phyloP scores from a whole-genome alignment of 2,888 invertebrate species.

The Slavum lentiscoides region DNA sequence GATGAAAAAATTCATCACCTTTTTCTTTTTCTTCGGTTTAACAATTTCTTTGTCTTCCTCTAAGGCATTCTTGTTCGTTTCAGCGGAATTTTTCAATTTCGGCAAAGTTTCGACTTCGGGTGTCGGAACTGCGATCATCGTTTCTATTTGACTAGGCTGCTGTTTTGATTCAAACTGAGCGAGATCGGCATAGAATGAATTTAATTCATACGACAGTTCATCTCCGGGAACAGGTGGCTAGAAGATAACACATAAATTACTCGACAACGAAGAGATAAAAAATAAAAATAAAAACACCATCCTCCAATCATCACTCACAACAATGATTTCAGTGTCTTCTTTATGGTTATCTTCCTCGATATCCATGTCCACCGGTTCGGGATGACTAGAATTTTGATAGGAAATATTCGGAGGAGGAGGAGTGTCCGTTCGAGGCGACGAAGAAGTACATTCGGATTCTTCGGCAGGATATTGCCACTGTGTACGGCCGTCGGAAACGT shows the following conservation, averaged over 20 bases:
- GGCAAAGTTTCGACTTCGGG: constrained; percentile 18
- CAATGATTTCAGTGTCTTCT: constrained; percentile 49
- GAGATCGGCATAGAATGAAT: constrained; percentile 48
- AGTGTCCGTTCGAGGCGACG: constrained; percentile 24
- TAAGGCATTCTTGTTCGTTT: not conserved
- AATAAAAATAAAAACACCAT: not conserved
- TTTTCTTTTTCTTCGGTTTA: constrained; percentile 51
- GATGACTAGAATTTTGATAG: constrained; percentile 23
- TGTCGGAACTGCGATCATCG: constrained; percentile 39
- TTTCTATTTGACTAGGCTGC: constrained; percentile 34
- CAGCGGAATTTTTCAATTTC: not conserved
- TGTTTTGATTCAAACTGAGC: constrained; percentile 46
- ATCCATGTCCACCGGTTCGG: constrained; percentile 49
- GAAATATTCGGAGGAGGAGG: constrained; percentile 42
- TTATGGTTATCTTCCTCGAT: constrained; percentile 49
- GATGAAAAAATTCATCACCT: not conserved
- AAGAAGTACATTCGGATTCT: constrained; percentile 24
- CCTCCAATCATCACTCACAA: constrained; percentile 14
- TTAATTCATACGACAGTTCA: constrained; percentile 42
- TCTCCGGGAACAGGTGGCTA: constrained; percentile 47
- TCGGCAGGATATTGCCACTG: constrained; percentile 47
- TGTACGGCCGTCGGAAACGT: constrained; percentile 36
- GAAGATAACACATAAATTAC: not conserved
- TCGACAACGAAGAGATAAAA: not conserved
- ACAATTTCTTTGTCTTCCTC: constrained; percentile 43